These are phyloP conservation scores for Pseudotriccus pelzelni DNA, from an alignment of 2,797 vertebrate genomes.

Conservation along the genomic window DNA sequence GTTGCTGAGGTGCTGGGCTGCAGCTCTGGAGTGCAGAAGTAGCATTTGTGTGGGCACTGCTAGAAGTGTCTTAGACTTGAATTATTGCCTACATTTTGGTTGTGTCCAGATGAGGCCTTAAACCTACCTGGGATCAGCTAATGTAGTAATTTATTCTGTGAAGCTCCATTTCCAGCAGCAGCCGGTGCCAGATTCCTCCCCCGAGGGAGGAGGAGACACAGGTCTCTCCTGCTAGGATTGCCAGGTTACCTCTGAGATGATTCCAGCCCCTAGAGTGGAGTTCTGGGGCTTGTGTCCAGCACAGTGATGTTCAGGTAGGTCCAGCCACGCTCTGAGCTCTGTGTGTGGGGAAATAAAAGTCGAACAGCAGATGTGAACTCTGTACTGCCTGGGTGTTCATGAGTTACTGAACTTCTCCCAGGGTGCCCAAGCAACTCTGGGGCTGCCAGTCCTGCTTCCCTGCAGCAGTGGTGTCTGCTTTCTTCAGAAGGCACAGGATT, in stretches of 20 bases:
- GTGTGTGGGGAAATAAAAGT: accelerated
- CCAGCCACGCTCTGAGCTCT: neutral
- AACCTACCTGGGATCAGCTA: neutral
- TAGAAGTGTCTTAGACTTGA: neutral
- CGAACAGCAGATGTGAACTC: neutral
- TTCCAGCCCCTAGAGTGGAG: neutral
- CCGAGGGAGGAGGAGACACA: neutral
- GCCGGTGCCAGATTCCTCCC: neutral
- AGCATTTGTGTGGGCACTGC: accelerated
- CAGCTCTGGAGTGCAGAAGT: neutral
- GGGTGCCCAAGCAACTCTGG: neutral
- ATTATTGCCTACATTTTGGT: neutral
- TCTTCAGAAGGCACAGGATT: neutral
- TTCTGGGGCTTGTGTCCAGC: neutral
- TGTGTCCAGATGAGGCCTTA: neutral
- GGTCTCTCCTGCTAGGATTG: neutral
- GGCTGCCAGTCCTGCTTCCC: neutral
- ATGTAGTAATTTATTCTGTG: neutral
- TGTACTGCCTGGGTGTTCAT: neutral
- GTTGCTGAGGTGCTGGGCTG: neutral
- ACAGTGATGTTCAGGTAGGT: neutral
- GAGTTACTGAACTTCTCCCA: neutral
- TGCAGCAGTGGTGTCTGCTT: neutral
- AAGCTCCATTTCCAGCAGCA: neutral
- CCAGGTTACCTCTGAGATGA: neutral